A percentile compares a stretch with the other conserved stretches of the same genome.
Conservation (phyloP, 2,888 invertebrate genomes). For the Andrena bucephala region DNA sequence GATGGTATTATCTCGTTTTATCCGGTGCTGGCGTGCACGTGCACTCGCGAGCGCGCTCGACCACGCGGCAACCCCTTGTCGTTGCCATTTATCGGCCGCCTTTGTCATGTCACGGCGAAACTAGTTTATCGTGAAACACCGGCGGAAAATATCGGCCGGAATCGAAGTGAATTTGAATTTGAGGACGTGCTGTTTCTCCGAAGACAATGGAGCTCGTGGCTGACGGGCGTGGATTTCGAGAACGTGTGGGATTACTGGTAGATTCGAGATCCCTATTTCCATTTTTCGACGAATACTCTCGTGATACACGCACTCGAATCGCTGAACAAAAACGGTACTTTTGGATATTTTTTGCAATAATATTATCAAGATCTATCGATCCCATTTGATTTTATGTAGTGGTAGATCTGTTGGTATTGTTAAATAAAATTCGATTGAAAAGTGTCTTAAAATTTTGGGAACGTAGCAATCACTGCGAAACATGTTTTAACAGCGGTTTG, state of each 20-base stretch:
- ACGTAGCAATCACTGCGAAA: too few relatives aligned
- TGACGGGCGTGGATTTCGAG: not conserved
- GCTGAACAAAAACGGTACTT: too few relatives aligned
- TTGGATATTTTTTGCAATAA: too few relatives aligned
- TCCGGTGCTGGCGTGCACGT: slow-evolving; percentile 32
- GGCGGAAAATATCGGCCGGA: slow-evolving; percentile 35
- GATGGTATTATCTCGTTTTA: slow-evolving; percentile 63
- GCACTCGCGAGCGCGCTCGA: not conserved
- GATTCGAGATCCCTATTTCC: not conserved
- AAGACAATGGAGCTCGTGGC: not conserved
- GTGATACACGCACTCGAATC: too few relatives aligned
- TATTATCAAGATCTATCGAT: too few relatives aligned
- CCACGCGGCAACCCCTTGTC: slow-evolving; percentile 14
- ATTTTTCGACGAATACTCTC: not conserved
- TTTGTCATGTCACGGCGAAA: slow-evolving; percentile 53
- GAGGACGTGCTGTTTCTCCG: not conserved
- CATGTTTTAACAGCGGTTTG: too few relatives aligned
- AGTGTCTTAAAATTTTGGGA: too few relatives aligned
- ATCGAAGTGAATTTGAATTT: slow-evolving; percentile 2
- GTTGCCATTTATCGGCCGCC: slow-evolving; percentile 60
- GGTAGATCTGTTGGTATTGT: too few relatives aligned
- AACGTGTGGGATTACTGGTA: not conserved
- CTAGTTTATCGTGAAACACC: slow-evolving; percentile 50
- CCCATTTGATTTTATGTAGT: too few relatives aligned
- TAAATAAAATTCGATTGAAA: too few relatives aligned